These are phyloP conservation scores for Matsumurasca onukii DNA, from an alignment of 1,140 invertebrate genomes.

Conservation along the genomic window DNA sequence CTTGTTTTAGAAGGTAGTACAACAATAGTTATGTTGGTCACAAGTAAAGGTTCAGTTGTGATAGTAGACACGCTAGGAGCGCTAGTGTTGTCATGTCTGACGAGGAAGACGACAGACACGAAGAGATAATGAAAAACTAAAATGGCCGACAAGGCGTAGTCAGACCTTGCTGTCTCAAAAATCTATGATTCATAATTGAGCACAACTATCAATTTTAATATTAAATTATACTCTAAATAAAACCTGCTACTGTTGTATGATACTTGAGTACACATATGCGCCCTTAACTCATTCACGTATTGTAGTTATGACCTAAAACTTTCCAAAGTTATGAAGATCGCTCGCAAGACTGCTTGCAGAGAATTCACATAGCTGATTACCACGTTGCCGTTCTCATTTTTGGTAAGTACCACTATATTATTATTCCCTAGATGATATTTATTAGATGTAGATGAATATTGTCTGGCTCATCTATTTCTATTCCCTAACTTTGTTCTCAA, in stretches of 20 bases:
- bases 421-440: too few relatives aligned
- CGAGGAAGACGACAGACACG: not conserved
- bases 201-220: not conserved
- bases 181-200: not conserved
- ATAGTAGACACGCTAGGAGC: not conserved
- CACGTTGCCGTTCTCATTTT: slow-evolving; percentile 20
- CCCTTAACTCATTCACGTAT: too few relatives aligned
- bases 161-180: not conserved
- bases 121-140: not conserved
- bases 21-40: not conserved
- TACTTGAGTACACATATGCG: too few relatives aligned
- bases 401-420: slow-evolving; percentile 8
- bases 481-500: too few relatives aligned
- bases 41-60: not conserved
- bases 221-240: too few relatives aligned
- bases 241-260: too few relatives aligned
- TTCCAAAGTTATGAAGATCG: not conserved
- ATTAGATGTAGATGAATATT: too few relatives aligned
- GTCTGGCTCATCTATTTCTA: too few relatives aligned
- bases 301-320: not conserved
- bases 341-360: slow-evolving; percentile 8
- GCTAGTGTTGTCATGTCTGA: slow-evolving; percentile 4
- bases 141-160: slow-evolving; percentile 25
- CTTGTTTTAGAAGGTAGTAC: not conserved
- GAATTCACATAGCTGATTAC: not conserved